phyloP scores from a whole-genome alignment of 2,113 vertebrate species.

The Jacana jacana region DNA sequence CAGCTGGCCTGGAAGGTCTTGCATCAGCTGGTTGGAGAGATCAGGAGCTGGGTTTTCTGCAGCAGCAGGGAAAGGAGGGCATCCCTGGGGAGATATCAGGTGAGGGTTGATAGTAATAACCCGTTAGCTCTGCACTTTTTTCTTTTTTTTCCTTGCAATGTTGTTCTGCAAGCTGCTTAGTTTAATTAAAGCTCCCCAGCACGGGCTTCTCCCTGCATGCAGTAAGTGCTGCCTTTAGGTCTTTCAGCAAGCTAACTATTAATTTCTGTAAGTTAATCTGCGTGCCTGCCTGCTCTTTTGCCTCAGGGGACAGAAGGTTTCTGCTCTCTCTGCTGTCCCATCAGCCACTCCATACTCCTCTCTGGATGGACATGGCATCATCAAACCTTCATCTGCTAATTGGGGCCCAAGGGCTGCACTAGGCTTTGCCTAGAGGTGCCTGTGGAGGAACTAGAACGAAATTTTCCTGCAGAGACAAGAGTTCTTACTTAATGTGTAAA shows the following conservation, averaged over 20 bases:
- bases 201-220: not conserved
- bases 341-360: not conserved
- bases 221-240: not conserved
- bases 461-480: not conserved
- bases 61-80: not conserved
- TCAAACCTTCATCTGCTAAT: not conserved
- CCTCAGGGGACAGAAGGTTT: not conserved
- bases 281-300: not conserved
- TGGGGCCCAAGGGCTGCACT: not conserved
- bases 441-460: not conserved
- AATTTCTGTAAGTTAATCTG: not conserved
- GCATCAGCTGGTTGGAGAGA: not conserved
- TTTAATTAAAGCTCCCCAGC: slow-evolving; percentile 39
- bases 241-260: not conserved
- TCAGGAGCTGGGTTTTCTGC: not conserved
- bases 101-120: not conserved
- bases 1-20: not conserved
- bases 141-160: not conserved
- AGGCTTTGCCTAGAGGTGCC: not conserved
- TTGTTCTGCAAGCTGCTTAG: not conserved
- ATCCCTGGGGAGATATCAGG: not conserved
- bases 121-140: accelerated
- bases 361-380: accelerated
- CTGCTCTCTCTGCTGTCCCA: not conserved
- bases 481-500: not conserved